These are phyloP conservation scores for Saccostrea cuccullata DNA, from an alignment of 1,140 invertebrate species.

Conservation along the genomic window DNA sequence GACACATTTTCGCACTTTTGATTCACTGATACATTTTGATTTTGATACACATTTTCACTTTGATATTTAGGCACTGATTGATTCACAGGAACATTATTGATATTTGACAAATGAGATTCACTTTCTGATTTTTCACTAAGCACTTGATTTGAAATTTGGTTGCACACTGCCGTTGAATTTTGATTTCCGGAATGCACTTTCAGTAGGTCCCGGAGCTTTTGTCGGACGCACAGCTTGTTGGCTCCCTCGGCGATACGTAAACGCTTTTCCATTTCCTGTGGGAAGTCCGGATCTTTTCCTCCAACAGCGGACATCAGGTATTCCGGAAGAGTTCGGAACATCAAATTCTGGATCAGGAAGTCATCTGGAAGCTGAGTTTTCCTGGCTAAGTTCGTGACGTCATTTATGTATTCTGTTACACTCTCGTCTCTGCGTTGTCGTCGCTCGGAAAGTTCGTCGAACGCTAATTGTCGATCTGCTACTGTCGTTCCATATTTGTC, in stretches of 20 bases:
- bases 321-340: no score
- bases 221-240: neutral
- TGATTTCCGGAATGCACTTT: no score
- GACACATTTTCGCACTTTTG: slow-evolving; percentile 5
- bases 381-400: no score
- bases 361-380: no score
- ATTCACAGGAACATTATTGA: neutral
- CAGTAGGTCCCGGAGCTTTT: no score
- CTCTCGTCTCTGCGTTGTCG: neutral
- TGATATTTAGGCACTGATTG: neutral
- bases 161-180: no score
- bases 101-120: no score
- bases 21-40: neutral
- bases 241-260: neutral
- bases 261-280: neutral
- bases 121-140: no score
- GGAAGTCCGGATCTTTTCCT: neutral
- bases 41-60: neutral
- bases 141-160: no score
- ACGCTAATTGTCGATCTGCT: neutral
- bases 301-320: no score
- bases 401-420: no score
- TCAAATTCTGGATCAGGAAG: no score
- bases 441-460: neutral
- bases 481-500: neutral